Evolutionary conservation across 2,113 vertebrate genomes (phyloP).

Genomic region (Onychostoma macrolepis): DNA sequence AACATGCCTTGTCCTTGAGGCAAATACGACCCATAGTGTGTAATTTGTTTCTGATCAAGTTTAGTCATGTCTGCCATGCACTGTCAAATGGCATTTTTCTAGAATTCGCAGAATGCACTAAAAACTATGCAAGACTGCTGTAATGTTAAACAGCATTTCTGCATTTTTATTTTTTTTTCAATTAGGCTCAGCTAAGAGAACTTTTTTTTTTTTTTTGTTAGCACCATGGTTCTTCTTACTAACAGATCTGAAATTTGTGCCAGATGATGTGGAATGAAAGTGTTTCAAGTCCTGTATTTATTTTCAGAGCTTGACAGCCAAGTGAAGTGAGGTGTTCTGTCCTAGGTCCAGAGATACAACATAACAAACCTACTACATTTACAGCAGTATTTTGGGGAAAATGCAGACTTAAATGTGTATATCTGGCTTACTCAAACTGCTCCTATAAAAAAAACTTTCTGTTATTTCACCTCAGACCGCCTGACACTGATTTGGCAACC

Average conservation of each 20-base stretch:
- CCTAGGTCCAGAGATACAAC: not conserved
- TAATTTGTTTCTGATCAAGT: conserved; percentile 26
- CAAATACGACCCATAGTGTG: not conserved
- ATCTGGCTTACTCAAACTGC: not conserved
- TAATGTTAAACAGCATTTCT: not conserved
- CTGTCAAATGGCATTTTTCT: not conserved
- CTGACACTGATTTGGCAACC: conserved; percentile 78
- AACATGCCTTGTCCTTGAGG: conserved; percentile 1
- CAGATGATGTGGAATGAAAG: conserved; percentile 16
- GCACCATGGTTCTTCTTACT: not conserved
- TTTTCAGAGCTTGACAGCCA: not conserved
- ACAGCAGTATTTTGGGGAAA: not conserved
- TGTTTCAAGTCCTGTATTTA: not conserved
- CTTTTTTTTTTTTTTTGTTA: conserved; percentile 2
- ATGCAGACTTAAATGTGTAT: not conserved
- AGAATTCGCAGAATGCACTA: not conserved
- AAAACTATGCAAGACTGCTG: not conserved
- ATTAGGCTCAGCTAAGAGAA: not conserved
- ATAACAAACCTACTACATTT: not conserved
- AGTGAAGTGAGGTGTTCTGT: not conserved
- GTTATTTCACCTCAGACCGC: conserved; percentile 68
- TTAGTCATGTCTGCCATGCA: not conserved
- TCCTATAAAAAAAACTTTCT: not conserved
- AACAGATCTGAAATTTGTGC: not conserved
- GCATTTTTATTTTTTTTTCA: not conserved